Evolutionary conservation across 2,113 vertebrate genomes (phyloP).

Genomic region (Polypterus bichir): DNA sequence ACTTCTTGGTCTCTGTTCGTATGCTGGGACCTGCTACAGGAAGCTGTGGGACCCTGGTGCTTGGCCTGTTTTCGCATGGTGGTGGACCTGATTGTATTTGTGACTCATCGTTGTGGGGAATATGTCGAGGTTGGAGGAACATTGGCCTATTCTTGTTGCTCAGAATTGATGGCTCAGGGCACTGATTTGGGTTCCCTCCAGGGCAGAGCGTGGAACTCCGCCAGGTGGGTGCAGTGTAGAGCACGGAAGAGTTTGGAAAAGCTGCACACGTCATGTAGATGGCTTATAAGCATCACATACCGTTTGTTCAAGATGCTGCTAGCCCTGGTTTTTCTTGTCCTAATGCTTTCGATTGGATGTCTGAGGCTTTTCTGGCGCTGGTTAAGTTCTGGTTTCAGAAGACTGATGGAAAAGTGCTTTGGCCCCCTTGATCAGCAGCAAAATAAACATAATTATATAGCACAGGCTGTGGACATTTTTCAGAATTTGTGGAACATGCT

Average conservation of each 20-base stretch:
- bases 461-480: slow-evolving; percentile 19
- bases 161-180: slow-evolving; percentile 40
- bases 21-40: slow-evolving; percentile 52
- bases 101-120: slow-evolving; percentile 57
- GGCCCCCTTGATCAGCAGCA: slow-evolving; percentile 19
- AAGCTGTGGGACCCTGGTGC: slow-evolving; percentile 57
- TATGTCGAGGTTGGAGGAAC: slow-evolving; percentile 52
- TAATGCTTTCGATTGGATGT: slow-evolving; percentile 40
- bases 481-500: slow-evolving; percentile 41
- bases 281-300: slow-evolving; percentile 26
- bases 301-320: slow-evolving; percentile 44
- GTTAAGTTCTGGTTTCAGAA: slow-evolving; percentile 23
- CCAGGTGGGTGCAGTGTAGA: slow-evolving; percentile 31
- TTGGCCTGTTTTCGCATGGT: slow-evolving; percentile 64
- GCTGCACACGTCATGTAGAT: slow-evolving; percentile 34
- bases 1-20: slow-evolving; percentile 30
- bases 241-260: slow-evolving; percentile 21
- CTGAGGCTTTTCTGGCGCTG: slow-evolving; percentile 41
- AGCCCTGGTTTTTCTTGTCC: slow-evolving; percentile 45
- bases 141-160: slow-evolving; percentile 54
- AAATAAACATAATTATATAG: slow-evolving; percentile 18
- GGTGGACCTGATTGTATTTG: slow-evolving; percentile 65
- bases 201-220: slow-evolving; percentile 38
- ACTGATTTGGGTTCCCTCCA: slow-evolving; percentile 49
- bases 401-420: slow-evolving; percentile 32